Conservation (phyloP, 1,140 invertebrate species). For the Colletes gigas region DNA sequence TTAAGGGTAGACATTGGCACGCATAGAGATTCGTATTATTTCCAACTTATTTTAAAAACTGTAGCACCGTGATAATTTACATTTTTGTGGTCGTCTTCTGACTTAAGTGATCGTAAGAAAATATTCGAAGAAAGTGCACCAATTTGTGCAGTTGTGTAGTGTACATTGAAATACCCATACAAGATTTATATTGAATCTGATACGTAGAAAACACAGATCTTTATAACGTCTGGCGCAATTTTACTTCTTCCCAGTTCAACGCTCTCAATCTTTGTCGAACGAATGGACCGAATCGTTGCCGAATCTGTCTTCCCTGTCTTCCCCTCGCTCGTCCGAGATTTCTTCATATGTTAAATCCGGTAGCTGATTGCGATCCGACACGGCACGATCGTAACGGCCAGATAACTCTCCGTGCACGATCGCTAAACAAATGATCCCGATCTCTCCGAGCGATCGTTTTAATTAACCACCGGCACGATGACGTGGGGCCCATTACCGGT, state of each 20-base stretch:
- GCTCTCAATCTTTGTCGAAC: neutral
- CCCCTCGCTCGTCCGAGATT: slow-evolving; percentile 50
- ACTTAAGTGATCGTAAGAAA: no score
- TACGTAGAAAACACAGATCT: no score
- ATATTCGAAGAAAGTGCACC: no score
- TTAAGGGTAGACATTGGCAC: no score
- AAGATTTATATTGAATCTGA: no score
- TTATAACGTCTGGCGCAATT: no score
- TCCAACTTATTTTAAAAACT: no score
- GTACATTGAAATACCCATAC: no score
- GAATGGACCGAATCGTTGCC: neutral
- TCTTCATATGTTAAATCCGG: slow-evolving; percentile 68
- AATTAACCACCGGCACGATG: slow-evolving; percentile 64
- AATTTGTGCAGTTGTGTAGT: no score
- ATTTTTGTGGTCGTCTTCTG: no score
- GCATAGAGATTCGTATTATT: no score
- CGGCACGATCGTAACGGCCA: slow-evolving; percentile 69
- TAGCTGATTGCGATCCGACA: slow-evolving; percentile 74
- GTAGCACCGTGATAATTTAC: no score
- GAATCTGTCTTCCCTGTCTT: slow-evolving; percentile 19
- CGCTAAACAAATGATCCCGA: slow-evolving; percentile 72
- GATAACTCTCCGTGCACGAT: slow-evolving; percentile 70
- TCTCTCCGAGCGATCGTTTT: slow-evolving; percentile 68
- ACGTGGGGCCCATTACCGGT: slow-evolving; percentile 39
- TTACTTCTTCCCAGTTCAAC: neutral